Evolutionary conservation across 2,888 invertebrate genomes (phyloP).

Genomic region (Agrochola lychnidis): DNA sequence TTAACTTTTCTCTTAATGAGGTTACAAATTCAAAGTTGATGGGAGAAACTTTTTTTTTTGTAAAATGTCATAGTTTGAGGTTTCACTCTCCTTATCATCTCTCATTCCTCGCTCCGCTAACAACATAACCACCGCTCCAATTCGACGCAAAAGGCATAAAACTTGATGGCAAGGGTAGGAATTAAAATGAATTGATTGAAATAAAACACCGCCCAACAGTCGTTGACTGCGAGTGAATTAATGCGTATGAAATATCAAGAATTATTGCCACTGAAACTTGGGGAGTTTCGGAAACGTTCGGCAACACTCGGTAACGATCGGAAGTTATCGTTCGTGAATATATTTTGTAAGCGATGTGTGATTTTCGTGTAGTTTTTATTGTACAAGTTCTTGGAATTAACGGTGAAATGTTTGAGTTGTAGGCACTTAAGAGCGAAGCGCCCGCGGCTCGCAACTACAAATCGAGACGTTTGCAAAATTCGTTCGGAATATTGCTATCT

Average conservation of each 20-base stretch:
- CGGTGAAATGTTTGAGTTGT: slow-evolving; percentile 8
- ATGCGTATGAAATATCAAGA: slow-evolving; percentile 65
- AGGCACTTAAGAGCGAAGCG: too few relatives aligned
- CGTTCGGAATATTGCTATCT: too few relatives aligned
- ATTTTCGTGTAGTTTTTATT: slow-evolving; percentile 52
- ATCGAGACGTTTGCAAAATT: too few relatives aligned
- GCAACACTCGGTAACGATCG: slow-evolving; percentile 50
- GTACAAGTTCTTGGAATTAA: slow-evolving; percentile 34
- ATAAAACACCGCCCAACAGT: slow-evolving; percentile 66
- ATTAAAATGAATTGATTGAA: slow-evolving; percentile 70
- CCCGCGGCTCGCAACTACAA: too few relatives aligned
- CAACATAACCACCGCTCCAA: slow-evolving; percentile 23
- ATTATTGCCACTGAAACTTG: slow-evolving; percentile 57
- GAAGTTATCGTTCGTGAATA: slow-evolving; percentile 47
- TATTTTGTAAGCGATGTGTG: slow-evolving; percentile 43
- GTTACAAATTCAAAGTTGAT: neutral
- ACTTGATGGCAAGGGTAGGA: slow-evolving; percentile 55
- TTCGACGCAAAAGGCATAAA: slow-evolving; percentile 56
- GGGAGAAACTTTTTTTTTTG: neutral
- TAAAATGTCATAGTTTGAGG: neutral
- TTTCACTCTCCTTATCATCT: neutral
- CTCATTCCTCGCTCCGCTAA: slow-evolving; percentile 35
- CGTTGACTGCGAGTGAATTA: slow-evolving; percentile 57
- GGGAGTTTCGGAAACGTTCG: slow-evolving; percentile 50
- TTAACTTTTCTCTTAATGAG: too few relatives aligned